phyloP scores from a whole-genome alignment of 37 sponge, comb jelly and placozoan genomes.

The Oopsacas minuta region DNA sequence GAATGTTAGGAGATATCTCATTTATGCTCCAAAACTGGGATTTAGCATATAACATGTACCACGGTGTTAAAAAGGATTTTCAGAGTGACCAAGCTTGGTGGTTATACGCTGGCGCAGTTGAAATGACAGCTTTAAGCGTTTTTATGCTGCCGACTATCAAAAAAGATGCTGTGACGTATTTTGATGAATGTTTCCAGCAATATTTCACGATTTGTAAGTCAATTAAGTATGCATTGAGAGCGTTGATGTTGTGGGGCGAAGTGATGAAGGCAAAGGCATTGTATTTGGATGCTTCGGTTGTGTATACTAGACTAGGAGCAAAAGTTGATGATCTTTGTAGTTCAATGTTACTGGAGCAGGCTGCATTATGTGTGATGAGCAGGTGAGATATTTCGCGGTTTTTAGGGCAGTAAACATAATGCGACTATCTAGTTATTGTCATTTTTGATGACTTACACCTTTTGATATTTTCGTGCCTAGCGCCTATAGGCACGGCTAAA shows the following conservation, averaged over 20 bases:
- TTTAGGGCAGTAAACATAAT: not conserved
- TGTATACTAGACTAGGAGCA: slow-evolving; percentile 29
- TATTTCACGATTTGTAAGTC: slow-evolving; percentile 68
- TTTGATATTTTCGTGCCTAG: too few species aligned
- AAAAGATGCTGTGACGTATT: slow-evolving; percentile 53
- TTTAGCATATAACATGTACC: slow-evolving; percentile 62
- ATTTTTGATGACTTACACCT: not conserved
- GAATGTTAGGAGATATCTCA: slow-evolving; percentile 72
- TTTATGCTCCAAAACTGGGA: slow-evolving; percentile 90
- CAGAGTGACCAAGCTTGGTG: slow-evolving; percentile 57
- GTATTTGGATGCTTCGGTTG: slow-evolving; percentile 38
- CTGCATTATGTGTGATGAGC: slow-evolving; percentile 34
- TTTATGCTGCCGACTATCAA: slow-evolving; percentile 51
- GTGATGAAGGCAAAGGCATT: slow-evolving; percentile 46
- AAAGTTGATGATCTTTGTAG: slow-evolving; percentile 48
- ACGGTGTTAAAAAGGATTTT: slow-evolving; percentile 75
- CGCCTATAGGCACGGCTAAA: too few species aligned
- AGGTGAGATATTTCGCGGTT: not conserved
- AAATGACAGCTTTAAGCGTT: slow-evolving; percentile 73
- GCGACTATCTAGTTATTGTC: not conserved
- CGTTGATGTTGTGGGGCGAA: slow-evolving; percentile 49
- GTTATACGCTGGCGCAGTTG: slow-evolving; percentile 62
- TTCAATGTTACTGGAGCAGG: slow-evolving; percentile 80
- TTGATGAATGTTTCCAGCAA: slow-evolving; percentile 65
- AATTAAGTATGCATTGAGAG: slow-evolving; percentile 43